These are phyloP conservation scores for Carassius gibelio DNA, from an alignment of 2,113 vertebrate genomes.

Conservation along the genomic window DNA sequence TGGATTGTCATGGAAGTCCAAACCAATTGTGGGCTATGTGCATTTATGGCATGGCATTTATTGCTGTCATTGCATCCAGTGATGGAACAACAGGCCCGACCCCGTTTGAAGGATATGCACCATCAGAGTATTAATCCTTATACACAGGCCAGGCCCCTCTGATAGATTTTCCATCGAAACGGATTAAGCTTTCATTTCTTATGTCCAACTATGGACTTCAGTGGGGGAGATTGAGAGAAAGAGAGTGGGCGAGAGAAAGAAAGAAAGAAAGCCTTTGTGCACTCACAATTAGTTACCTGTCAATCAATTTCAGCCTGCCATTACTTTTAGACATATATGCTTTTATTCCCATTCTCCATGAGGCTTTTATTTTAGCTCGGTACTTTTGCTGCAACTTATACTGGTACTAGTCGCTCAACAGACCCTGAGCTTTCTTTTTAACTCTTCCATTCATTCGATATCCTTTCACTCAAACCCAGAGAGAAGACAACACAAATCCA, in stretches of 20 bases:
- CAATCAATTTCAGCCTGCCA: not conserved
- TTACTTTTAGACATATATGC: slow-evolving; percentile 19
- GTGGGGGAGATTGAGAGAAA: slow-evolving; percentile 54
- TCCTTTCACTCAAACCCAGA: slow-evolving; percentile 38
- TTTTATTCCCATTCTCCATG: slow-evolving; percentile 37
- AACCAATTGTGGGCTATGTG: slow-evolving; percentile 50
- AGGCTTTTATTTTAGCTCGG: slow-evolving; percentile 30
- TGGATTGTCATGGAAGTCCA: slow-evolving; percentile 57
- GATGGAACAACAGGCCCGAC: slow-evolving; percentile 66
- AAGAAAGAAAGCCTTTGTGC: slow-evolving; percentile 54
- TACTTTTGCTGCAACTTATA: slow-evolving; percentile 45
- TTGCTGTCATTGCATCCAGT: slow-evolving; percentile 60
- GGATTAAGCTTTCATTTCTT: slow-evolving; percentile 75
- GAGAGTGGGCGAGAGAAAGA: slow-evolving; percentile 48
- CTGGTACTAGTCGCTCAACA: slow-evolving; percentile 44
- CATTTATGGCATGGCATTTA: slow-evolving; percentile 56
- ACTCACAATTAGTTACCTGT: slow-evolving; percentile 55
- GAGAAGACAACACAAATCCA: slow-evolving; percentile 37
- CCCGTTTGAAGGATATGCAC: slow-evolving; percentile 70
- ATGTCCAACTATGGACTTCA: slow-evolving; percentile 64
- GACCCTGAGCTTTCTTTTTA: slow-evolving; percentile 16
- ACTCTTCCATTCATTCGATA: slow-evolving; percentile 10
- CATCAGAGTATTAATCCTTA: slow-evolving; percentile 73
- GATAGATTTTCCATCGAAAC: slow-evolving; percentile 76
- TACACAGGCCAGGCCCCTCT: slow-evolving; percentile 54